Percentiles rank a stretch among this genome's conserved stretches.
Conservation (phyloP, 1,140 invertebrate genomes). For the Amyelois transitella region DNA sequence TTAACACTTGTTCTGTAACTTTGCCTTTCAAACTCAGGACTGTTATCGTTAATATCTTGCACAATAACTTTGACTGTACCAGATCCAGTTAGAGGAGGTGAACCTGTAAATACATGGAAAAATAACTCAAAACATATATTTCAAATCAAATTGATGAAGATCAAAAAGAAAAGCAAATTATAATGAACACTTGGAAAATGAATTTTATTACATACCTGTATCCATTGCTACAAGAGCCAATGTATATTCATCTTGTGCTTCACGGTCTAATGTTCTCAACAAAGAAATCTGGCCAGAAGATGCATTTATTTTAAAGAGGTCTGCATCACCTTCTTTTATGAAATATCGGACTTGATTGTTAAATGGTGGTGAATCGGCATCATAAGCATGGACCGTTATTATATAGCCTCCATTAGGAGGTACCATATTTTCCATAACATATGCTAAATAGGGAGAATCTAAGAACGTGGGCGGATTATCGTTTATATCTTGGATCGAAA, state of each 20-base stretch:
- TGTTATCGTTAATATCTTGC: constrained; percentile 95
- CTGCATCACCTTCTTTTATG: constrained; percentile 92
- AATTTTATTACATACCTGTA: constrained; percentile 86
- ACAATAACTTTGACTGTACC: constrained; percentile 91
- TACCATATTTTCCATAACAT: constrained; percentile 93
- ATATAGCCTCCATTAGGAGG: constrained; percentile 85
- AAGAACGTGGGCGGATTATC: constrained; percentile 95
- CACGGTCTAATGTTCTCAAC: constrained; percentile 87
- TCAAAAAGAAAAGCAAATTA: too few relatives aligned
- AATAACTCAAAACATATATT: not conserved
- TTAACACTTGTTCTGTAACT: constrained; percentile 84
- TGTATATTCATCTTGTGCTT: constrained; percentile 86
- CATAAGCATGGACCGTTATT: constrained; percentile 87
- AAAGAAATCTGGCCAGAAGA: constrained; percentile 91
- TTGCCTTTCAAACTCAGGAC: constrained; percentile 86
- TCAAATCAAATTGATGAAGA: too few relatives aligned
- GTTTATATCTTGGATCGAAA: constrained; percentile 92
- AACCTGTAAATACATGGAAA: constrained; percentile 78
- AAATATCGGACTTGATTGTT: constrained; percentile 93
- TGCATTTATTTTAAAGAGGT: constrained; percentile 91
- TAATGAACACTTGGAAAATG: too few relatives aligned
- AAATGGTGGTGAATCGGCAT: constrained; percentile 92
- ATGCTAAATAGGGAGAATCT: constrained; percentile 91
- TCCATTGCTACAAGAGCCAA: constrained; percentile 93
- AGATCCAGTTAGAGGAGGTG: constrained; percentile 90